These are phyloP conservation scores for Batillaria attramentaria DNA, from an alignment of 1,140 invertebrate genomes.

Conservation along the genomic window DNA sequence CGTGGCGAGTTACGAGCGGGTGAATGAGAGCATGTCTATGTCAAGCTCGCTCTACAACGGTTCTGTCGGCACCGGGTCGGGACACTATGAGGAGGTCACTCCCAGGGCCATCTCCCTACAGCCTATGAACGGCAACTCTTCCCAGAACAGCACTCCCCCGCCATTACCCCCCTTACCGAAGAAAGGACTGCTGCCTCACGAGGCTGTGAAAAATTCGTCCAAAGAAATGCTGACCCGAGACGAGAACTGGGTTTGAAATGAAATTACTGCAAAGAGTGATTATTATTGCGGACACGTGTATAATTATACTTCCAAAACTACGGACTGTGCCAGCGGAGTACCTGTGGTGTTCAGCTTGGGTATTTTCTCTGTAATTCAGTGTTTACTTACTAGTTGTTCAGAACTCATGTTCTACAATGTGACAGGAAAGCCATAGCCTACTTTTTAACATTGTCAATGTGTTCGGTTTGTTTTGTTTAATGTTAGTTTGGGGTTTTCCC, in stretches of 20 bases:
- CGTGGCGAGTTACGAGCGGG: constrained; percentile 30
- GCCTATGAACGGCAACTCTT: constrained; percentile 9
- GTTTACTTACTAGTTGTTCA: neutral
- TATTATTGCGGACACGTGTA: neutral
- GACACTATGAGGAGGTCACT: constrained; percentile 48
- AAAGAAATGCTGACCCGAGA: neutral
- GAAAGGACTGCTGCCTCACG: constrained; percentile 35
- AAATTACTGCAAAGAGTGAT: too few species aligned
- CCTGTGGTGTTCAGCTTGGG: neutral
- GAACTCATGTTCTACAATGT: neutral
- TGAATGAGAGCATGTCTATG: constrained; percentile 25
- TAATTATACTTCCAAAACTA: neutral
- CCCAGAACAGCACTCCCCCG: constrained; percentile 24
- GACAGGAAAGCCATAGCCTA: neutral
- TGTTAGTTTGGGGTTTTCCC: too few species aligned
- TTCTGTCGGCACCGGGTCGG: constrained; percentile 28
- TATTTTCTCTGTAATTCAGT: neutral
- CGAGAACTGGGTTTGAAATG: constrained; percentile 35
- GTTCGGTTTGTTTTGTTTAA: too few species aligned
- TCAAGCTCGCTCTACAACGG: constrained; percentile 36
- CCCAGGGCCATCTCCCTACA: constrained; percentile 25
- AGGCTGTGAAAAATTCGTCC: constrained; percentile 13
- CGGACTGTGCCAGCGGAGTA: neutral
- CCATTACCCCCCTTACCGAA: constrained; percentile 38
- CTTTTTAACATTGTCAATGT: too few species aligned